phyloP scores from a whole-genome alignment of 2,888 invertebrate genomes.

The Xestia xanthographa region DNA sequence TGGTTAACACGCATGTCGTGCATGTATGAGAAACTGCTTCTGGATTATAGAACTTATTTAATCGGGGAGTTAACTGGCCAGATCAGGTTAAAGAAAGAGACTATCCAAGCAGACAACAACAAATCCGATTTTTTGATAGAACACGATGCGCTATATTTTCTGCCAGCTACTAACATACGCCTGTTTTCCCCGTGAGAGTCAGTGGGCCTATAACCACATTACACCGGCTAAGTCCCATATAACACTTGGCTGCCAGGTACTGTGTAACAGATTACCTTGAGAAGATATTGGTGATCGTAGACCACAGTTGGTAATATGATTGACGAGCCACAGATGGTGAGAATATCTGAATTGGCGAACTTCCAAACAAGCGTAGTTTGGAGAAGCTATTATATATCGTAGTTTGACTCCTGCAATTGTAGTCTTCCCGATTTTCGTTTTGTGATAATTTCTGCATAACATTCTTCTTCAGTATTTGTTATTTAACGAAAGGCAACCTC shows the following conservation, averaged over 20 bases:
- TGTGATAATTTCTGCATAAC: background rate
- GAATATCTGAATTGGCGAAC: slow-evolving; percentile 41
- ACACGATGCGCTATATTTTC: background rate
- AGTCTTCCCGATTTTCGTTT: background rate
- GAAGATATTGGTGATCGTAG: slow-evolving; percentile 26
- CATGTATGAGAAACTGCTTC: slow-evolving; percentile 5
- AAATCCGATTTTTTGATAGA: background rate
- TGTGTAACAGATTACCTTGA: background rate
- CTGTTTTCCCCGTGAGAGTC: background rate
- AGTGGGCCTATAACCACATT: background rate
- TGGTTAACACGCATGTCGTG: slow-evolving; percentile 22
- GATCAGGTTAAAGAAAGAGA: background rate
- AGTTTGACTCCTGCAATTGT: slow-evolving; percentile 21
- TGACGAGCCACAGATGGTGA: slow-evolving; percentile 41
- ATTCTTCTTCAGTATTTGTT: background rate
- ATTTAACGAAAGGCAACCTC: background rate
- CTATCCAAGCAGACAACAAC: background rate
- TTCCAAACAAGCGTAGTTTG: slow-evolving; percentile 35
- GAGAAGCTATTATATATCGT: slow-evolving; percentile 31
- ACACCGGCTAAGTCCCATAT: background rate
- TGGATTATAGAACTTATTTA: slow-evolving; percentile 2
- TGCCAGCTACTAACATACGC: background rate
- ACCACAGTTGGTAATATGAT: slow-evolving; percentile 21
- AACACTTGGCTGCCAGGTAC: background rate
- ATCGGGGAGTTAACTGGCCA: background rate